Conservation (phyloP, 2,113 vertebrate species). For the Plestiodon gilberti region DNA sequence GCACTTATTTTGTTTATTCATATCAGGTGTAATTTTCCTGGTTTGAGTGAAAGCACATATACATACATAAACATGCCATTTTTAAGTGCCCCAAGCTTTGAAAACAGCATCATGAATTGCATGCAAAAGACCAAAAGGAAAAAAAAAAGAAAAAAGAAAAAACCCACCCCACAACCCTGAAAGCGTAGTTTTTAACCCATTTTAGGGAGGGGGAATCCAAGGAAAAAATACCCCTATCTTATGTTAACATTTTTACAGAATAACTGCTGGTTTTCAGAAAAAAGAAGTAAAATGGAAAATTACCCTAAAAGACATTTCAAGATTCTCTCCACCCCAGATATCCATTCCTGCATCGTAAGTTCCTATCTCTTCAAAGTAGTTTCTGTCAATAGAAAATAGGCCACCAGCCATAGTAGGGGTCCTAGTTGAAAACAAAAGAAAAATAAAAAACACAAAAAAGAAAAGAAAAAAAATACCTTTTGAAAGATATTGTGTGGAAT, state of each 20-base stretch:
- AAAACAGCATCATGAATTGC: constrained; percentile 24
- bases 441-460: constrained; percentile 57
- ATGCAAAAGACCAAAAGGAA: constrained; percentile 34
- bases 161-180: not conserved
- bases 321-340: constrained; percentile 99
- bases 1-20: not conserved
- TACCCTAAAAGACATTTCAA: constrained; percentile 99
- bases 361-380: constrained; percentile 99
- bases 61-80: not conserved
- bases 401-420: constrained; percentile 99
- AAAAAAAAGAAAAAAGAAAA: too few species aligned
- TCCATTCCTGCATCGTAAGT: constrained; percentile 99
- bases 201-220: not conserved
- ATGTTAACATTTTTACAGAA: constrained; percentile 45
- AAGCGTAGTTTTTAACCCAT: constrained; percentile 25
- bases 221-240: not conserved
- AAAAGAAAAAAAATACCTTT: constrained; percentile 72
- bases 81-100: not conserved
- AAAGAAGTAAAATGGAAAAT: constrained; percentile 78
- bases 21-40: not conserved
- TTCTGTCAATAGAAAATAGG: constrained; percentile 95
- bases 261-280: constrained; percentile 56
- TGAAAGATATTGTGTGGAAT: constrained; percentile 71
- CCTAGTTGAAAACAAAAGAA: constrained; percentile 82
- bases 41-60: not conserved